Conservation (phyloP, 2,113 vertebrate genomes). For the Phaethon lepturus region DNA sequence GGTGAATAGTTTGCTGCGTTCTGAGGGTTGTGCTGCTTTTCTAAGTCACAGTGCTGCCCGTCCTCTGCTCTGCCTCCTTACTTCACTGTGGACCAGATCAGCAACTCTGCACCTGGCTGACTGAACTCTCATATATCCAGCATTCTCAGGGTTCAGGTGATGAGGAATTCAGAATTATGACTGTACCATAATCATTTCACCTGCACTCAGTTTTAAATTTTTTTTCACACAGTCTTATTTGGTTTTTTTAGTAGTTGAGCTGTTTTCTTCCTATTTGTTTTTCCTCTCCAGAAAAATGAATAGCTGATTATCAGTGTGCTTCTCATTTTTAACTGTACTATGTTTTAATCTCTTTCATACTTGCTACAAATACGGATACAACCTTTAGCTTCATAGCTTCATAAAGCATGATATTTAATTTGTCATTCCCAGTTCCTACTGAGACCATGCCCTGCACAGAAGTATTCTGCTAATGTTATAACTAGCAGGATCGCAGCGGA, state of each 20-base stretch:
- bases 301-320: not conserved
- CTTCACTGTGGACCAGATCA: not conserved
- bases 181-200: not conserved
- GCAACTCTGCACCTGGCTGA: not conserved
- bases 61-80: not conserved
- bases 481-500: not conserved
- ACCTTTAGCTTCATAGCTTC: not conserved
- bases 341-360: not conserved
- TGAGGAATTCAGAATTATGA: not conserved
- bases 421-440: not conserved
- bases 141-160: not conserved
- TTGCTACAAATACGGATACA: not conserved
- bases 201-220: not conserved
- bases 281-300: not conserved
- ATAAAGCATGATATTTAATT: not conserved
- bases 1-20: not conserved
- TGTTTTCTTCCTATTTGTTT: not conserved
- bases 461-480: not conserved
- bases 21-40: not conserved
- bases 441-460: not conserved
- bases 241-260: not conserved
- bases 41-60: not conserved
- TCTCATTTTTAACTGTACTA: not conserved
- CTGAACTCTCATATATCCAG: not conserved
- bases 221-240: not conserved